These are phyloP conservation scores for Helostoma temminkii DNA, from an alignment of 2,797 vertebrate species.

Conservation along the genomic window DNA sequence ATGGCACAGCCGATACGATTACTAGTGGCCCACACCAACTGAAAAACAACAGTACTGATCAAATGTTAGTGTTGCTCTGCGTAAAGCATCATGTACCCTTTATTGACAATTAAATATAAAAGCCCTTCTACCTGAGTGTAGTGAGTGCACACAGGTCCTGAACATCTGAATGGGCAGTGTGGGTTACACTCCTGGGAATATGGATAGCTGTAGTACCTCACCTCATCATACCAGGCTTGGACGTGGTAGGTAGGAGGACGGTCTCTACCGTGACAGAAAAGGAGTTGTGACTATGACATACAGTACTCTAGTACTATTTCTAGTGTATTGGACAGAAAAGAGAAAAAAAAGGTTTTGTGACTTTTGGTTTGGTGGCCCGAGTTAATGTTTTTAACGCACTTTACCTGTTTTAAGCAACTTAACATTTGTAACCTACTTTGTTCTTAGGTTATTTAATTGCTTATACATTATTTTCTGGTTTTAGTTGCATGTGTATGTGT, in stretches of 20 bases:
- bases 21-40: constrained; percentile 98
- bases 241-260: constrained; percentile 96
- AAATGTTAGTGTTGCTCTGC: too few species aligned
- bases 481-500: too few species aligned
- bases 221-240: constrained; percentile 99
- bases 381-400: too few species aligned
- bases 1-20: constrained; percentile 96
- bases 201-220: constrained; percentile 93
- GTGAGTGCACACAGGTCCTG: constrained; percentile 96
- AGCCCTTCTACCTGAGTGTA: constrained; percentile 92
- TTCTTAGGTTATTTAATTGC: too few species aligned
- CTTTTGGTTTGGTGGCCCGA: too few species aligned
- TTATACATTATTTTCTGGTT: too few species aligned
- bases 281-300: too few species aligned
- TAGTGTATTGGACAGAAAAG: too few species aligned
- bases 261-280: constrained; percentile 83
- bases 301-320: too few species aligned
- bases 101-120: not conserved
- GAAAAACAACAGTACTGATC: constrained; percentile 21
- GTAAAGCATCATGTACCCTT: not conserved
- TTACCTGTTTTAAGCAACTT: too few species aligned
- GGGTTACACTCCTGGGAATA: constrained; percentile 96
- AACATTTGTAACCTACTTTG: too few species aligned
- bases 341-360: too few species aligned
- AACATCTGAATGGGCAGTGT: constrained; percentile 95